phyloP scores from a whole-genome alignment of 1,140 invertebrate species.

The Achatina immaculata region DNA sequence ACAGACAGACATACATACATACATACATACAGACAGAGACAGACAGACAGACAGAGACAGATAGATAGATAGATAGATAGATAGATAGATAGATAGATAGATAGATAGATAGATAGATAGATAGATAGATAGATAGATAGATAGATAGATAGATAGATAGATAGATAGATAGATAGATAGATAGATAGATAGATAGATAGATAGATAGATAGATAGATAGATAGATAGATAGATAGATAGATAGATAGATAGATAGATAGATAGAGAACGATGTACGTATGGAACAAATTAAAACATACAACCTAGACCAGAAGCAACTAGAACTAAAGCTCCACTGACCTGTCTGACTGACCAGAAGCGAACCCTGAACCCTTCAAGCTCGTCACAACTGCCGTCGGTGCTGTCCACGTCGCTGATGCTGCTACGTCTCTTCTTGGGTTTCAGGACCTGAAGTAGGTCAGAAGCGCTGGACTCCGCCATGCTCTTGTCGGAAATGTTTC shows the following conservation, averaged over 20 bases:
- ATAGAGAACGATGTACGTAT: not conserved
- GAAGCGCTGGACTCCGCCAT: too few relatives aligned
- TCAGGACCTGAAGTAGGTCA: not conserved
- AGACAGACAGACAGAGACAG: too few relatives aligned
- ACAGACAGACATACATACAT: too few relatives aligned
- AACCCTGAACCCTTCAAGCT: not conserved
- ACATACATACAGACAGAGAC: too few relatives aligned
- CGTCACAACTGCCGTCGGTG: not conserved
- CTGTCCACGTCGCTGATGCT: not conserved
- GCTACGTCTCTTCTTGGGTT: not conserved
- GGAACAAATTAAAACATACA: conserved; percentile 3
- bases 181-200: not conserved
- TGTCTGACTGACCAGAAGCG: not conserved
- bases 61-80: too few relatives aligned
- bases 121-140: too few relatives aligned
- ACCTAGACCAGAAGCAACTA: not conserved
- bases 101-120: too few relatives aligned
- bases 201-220: not conserved
- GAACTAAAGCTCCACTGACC: not conserved
- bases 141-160: not conserved
- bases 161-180: not conserved
- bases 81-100: too few relatives aligned
- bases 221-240: not conserved
- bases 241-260: not conserved
- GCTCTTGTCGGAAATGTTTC: too few relatives aligned